Base-by-base conservation (phyloP, 2,888 invertebrate species). In the Zhuqinia jingwanae region DNA sequence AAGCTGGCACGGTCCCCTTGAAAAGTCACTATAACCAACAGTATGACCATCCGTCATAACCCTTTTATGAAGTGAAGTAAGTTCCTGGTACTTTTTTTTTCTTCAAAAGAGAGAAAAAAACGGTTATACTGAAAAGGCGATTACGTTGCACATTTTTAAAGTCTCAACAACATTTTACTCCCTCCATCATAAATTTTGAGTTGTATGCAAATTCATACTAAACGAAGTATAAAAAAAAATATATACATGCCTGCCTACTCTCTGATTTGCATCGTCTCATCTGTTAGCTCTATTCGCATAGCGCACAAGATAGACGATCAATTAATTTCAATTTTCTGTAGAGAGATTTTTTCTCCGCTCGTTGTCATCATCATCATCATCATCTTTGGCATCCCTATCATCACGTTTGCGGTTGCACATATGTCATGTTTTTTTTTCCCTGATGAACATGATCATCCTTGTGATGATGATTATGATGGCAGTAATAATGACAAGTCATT, bases 391-490 rank as follows among this genome's bases (percentile, higher is more conserved):
- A 36, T 36, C 36, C 3, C 3, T 36, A 36, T 36, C 36, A 36
- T 36, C 36, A 36, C 36, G 36, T 56, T 60, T 60, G 60, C n/a
- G 60, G 60, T 60, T 60, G 15, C 30, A 25, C 60, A 27, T 30
- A 60, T 58, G 58, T 58, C 58, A 58, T 58, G 58, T 56, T 17
- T 56, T 36, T n/a, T n/a, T 60, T 60, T n/a, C 60, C 27, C 30
- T 60, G 60, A 60, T 60, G 60, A 60, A 15, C n/a, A 60, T 36
- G 36, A 36, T 36, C 36, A 36, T 36, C 36, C n/a, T 36, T 36
- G 36, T 27, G 27, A 60, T 25, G 20, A 58, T 58, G 20, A 58
- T 20, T 20, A 20, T 25, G 17, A 58, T 10, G 25, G 58, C 20
- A 25, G 22, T 11, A 58, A 58, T 20, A 17, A 11, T 56, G 22